Percentiles rank a stretch among this genome's conserved stretches.
phyloP scores from a whole-genome alignment of 2,113 vertebrate species.

The Hypocryptadius cinnamomeus region DNA sequence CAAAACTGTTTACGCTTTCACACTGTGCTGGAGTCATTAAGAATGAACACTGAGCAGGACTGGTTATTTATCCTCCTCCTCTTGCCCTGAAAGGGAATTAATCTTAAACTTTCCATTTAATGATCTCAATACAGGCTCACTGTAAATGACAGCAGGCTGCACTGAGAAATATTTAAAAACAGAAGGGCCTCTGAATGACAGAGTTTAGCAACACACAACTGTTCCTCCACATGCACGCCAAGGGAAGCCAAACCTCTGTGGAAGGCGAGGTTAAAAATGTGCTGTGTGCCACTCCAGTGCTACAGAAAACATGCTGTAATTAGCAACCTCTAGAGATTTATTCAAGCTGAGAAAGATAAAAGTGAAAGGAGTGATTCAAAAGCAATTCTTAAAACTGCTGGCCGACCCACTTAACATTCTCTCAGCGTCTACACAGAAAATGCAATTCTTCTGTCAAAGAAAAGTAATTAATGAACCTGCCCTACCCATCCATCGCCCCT shows the following conservation, averaged over 20 bases:
- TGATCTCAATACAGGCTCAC: constrained; percentile 62
- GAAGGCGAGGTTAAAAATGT: constrained; percentile 14
- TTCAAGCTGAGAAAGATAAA: background rate
- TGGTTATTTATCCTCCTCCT: constrained; percentile 70
- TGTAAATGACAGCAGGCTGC: constrained; percentile 40
- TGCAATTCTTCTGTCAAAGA: background rate
- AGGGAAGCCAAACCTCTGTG: background rate
- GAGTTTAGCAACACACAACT: constrained; percentile 21
- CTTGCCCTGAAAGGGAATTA: constrained; percentile 72
- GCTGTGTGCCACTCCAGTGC: background rate
- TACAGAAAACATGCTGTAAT: background rate
- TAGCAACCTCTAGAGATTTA: background rate
- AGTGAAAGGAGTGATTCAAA: background rate
- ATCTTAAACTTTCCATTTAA: constrained; percentile 73
- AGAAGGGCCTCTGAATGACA: constrained; percentile 17
- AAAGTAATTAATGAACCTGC: background rate
- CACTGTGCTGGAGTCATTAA: constrained; percentile 73
- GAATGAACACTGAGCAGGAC: constrained; percentile 50
- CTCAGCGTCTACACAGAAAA: background rate
- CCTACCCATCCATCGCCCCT: background rate
- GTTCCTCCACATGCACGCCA: background rate
- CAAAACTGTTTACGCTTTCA: constrained; percentile 78
- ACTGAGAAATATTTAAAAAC: constrained; percentile 56
- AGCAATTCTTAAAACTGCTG: background rate
- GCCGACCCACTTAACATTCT: background rate